Evolutionary conservation across 2,113 vertebrate species (phyloP), one percentile per base, ranked within the genome.

Genomic region (Archilochus colubris): DNA sequence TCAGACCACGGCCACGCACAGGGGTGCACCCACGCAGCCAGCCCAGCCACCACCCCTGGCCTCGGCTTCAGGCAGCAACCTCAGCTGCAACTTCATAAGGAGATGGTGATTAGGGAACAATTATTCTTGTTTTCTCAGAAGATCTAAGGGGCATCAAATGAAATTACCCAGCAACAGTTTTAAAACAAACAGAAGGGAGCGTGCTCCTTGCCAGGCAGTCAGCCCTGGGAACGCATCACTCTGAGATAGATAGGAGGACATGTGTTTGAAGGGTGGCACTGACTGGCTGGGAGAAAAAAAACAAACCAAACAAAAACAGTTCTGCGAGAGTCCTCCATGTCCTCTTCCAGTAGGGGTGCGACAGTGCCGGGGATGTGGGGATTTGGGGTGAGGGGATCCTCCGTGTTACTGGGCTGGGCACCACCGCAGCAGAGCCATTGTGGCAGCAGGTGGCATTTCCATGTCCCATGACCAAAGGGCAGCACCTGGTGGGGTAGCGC

Each of bases 101-200:
- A 70, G 70, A 72, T 72, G 62, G 62, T 33, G 84, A 91, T 87
- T 93, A 87, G 66, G 61, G 93, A 91, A 89, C 44, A 79, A 95
- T 89, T 87, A 95, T 48, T 82, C 57, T 33, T 68, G 8, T 84
- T 94, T 95, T 92, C 93, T 91, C 81, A 79, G 81, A 91, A 91
- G 91, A 92, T 89, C 89, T 91, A 87, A 95, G 69, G 66, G 89
- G 69, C 70, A 82, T 84, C 69, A 82, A 82, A 75, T 48, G 84
- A 86, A 94, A 78, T 72, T 82, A 75, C 38, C 53, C 57, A 63
- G 77, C 73, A 78, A 72, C 70, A 82, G 40, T 75, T 87, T 74
- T 53, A 88, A 92, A 89, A 89, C 87, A 94, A 95, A 72, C 66
- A 95, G 77, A 75, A 51, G 33, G 59, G 89, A 81, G 61, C 7